phyloP scores from a whole-genome alignment of 1,140 invertebrate species.

The Bombus superbus region DNA sequence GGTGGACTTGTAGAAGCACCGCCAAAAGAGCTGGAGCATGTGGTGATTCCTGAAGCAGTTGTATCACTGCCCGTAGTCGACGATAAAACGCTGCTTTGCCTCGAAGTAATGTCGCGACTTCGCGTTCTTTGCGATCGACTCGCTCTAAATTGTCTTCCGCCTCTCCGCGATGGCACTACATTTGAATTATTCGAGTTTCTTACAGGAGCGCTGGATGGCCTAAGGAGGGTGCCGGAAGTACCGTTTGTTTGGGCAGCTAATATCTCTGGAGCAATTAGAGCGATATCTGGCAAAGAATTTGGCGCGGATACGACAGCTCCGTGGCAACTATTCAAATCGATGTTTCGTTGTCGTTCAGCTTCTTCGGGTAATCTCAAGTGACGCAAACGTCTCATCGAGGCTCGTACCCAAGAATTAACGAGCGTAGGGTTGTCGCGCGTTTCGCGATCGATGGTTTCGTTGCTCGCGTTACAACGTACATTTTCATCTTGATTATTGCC shows the following conservation, averaged over 20 bases:
- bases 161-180: conserved; percentile 47
- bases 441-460: conserved; percentile 49
- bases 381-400: conserved; percentile 79
- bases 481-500: conserved; percentile 10
- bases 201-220: conserved; percentile 77
- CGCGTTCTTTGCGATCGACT: conserved; percentile 52
- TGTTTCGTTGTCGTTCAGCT: conserved; percentile 35
- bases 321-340: conserved; percentile 24
- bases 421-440: conserved; percentile 36
- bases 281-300: conserved; percentile 79
- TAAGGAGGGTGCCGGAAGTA: conserved; percentile 63
- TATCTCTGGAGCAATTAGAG: conserved; percentile 79
- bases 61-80: conserved; percentile 64
- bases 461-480: conserved; percentile 36
- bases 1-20: conserved; percentile 58
- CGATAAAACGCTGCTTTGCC: conserved; percentile 59
- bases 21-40: conserved; percentile 66
- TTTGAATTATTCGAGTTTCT: conserved; percentile 38
- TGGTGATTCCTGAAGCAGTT: conserved; percentile 66
- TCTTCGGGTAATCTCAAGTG: conserved; percentile 77
- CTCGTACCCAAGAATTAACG: conserved; percentile 78
- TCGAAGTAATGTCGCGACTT: conserved; percentile 46
- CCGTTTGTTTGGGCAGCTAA: conserved; percentile 79
- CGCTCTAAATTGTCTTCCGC: conserved; percentile 48
- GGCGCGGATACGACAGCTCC: conserved; percentile 58